Base-by-base conservation (phyloP, 53 echinoderm and acorn worm genomes). In the Paelopatides confundens region DNA sequence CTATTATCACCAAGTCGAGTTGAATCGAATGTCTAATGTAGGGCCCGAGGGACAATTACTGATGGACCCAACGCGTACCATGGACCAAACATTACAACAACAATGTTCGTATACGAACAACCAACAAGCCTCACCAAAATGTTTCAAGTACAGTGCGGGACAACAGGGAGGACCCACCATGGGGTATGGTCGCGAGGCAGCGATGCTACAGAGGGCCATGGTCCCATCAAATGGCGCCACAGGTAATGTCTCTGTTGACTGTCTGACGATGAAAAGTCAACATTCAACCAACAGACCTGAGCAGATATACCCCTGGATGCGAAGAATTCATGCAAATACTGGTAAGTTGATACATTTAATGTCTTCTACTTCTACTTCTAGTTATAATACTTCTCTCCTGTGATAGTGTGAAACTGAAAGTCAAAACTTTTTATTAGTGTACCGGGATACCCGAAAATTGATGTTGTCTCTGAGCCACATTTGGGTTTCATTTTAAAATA, bases 291-390 rank as follows among this genome's bases (percentile, higher is more conserved):
- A 62, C 3, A 86, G 89, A 83, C 89, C 93, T 8, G 96, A 96
- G 68, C 96, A 96, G 82, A 95, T 97, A 17, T 97, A 97, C 81
- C 98, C 98, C 0, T 97, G 98, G 98, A 97, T 97, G 98, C 87
- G 98, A 46, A 81, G 95, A 46, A 95, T 97, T 32, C 98, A 97
- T 85, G 92, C 95, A 43, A 95, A 93, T 63, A 92, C 95, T 31
- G 94, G 96, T 96, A 40, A 90, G 96, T 92, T 66, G 13, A 27
- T 26, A n/a, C n/a, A n/a, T n/a, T n/a, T 4, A 2, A 31, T 53
- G 17, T 48, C 11, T 46, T 39, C 26, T 27, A 1, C n/a, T 43
- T 46, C 18, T 39, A 46, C 49, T 46, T 78, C n/a, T n/a, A n/a
- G n/a, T n/a, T n/a, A n/a, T n/a, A n/a, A n/a, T n/a, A n/a, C n/a